Conservation (phyloP, 1,140 invertebrate genomes). For the Acromyrmex heyeri region DNA sequence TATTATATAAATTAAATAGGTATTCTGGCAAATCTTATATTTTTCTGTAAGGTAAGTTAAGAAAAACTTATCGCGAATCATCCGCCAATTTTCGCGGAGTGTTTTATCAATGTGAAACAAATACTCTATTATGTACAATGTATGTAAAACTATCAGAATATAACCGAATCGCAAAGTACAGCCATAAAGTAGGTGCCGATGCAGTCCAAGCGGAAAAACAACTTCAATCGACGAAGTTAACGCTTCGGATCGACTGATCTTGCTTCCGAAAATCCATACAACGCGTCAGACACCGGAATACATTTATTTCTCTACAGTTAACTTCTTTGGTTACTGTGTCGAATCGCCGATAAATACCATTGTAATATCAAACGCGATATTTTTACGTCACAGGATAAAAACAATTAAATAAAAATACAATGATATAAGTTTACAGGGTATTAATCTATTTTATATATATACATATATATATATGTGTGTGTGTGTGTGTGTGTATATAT, state of each 20-base stretch:
- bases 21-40: constrained; percentile 14
- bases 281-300: not conserved
- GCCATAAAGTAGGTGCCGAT: constrained; percentile 18
- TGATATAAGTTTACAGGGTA: no score
- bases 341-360: not conserved
- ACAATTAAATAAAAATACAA: not conserved
- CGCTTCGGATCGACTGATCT: constrained; percentile 46
- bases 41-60: constrained; percentile 36
- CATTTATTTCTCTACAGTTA: not conserved
- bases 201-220: constrained; percentile 34
- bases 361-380: not conserved
- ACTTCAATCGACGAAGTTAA: constrained; percentile 47
- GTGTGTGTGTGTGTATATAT: no score
- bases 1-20: not conserved
- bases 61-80: constrained; percentile 36
- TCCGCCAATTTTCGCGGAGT: constrained; percentile 52
- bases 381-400: not conserved
- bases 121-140: constrained; percentile 51
- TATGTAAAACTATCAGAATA: constrained; percentile 42
- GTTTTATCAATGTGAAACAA: constrained; percentile 68
- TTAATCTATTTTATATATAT: no score
- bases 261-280: constrained; percentile 21
- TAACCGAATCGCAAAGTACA: constrained; percentile 39
- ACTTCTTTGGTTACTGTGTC: not conserved
- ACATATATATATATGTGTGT: no score